These are phyloP conservation scores for Crenichthys baileyi DNA, from an alignment of 2,797 vertebrate species.

Conservation along the genomic window DNA sequence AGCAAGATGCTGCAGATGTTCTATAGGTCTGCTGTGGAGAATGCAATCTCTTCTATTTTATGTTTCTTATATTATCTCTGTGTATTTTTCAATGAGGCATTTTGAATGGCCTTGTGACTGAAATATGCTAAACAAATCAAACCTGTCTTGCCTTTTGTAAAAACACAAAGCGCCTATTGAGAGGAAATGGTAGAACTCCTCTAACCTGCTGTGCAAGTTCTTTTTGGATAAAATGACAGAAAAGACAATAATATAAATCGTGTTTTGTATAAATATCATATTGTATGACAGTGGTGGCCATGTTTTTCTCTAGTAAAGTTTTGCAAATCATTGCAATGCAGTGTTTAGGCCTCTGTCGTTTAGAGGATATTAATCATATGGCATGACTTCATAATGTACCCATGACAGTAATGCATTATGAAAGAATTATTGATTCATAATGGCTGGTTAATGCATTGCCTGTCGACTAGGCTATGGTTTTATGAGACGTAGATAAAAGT, in stretches of 20 bases:
- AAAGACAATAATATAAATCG: not conserved
- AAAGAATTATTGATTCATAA: conserved; percentile 71
- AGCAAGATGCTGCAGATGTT: too few relatives aligned
- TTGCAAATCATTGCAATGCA: not conserved
- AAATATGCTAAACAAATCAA: not conserved
- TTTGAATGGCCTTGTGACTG: not conserved
- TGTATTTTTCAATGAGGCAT: not conserved
- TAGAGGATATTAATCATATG: conserved; percentile 61
- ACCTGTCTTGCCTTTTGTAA: not conserved
- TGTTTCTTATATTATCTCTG: not conserved
- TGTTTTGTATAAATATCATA: not conserved
- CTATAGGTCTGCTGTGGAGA: too few relatives aligned
- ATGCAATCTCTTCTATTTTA: not conserved
- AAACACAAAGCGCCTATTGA: not conserved
- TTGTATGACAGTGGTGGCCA: not conserved
- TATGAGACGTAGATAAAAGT: conserved; percentile 43
- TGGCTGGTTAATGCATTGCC: conserved; percentile 70
- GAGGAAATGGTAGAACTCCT: not conserved
- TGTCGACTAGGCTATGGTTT: conserved; percentile 63
- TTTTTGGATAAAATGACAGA: not conserved
- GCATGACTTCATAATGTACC: conserved; percentile 71
- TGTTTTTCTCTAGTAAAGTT: not conserved
- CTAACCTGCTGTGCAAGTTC: not conserved
- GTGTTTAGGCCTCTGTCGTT: conserved; percentile 20
- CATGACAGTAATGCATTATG: conserved; percentile 71